Percentiles rank a stretch among this genome's conserved stretches.
Conservation (phyloP, 2,113 vertebrate species). For the Eonycteris spelaea region DNA sequence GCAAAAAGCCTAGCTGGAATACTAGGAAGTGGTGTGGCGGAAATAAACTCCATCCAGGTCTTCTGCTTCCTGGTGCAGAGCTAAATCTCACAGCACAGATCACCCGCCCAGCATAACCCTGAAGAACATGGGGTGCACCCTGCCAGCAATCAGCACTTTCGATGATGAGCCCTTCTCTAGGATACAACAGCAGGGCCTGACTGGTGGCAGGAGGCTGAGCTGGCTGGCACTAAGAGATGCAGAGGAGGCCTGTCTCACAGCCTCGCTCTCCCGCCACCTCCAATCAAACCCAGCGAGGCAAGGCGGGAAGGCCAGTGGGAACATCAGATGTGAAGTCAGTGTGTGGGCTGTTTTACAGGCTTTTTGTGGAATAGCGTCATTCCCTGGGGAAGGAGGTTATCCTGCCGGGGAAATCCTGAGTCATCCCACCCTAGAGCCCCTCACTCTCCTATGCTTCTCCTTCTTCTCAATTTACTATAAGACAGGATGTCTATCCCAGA, state of each 20-base stretch:
- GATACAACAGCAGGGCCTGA: neutral
- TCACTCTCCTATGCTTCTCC: neutral
- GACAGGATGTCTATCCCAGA: neutral
- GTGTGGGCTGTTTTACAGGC: neutral
- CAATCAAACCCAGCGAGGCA: neutral
- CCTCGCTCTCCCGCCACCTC: neutral
- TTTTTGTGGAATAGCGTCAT: neutral
- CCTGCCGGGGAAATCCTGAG: neutral
- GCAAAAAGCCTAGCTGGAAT: neutral
- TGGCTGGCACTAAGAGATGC: neutral
- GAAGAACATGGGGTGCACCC: neutral
- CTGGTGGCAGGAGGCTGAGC: fast-evolving
- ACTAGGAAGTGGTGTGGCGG: neutral
- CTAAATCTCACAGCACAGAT: neutral
- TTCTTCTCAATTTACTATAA: neutral
- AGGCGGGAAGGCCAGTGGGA: neutral
- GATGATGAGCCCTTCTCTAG: too few relatives aligned
- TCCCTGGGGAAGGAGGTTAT: neutral
- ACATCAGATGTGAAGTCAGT: neutral
- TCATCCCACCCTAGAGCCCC: neutral
- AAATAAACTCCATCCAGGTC: neutral
- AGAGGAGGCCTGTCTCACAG: neutral
- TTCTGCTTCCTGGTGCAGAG: neutral
- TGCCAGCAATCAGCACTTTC: too few relatives aligned
- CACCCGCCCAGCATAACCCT: neutral